Conservation (phyloP, 2,113 vertebrate species). For the Entelurus aequoreus region DNA sequence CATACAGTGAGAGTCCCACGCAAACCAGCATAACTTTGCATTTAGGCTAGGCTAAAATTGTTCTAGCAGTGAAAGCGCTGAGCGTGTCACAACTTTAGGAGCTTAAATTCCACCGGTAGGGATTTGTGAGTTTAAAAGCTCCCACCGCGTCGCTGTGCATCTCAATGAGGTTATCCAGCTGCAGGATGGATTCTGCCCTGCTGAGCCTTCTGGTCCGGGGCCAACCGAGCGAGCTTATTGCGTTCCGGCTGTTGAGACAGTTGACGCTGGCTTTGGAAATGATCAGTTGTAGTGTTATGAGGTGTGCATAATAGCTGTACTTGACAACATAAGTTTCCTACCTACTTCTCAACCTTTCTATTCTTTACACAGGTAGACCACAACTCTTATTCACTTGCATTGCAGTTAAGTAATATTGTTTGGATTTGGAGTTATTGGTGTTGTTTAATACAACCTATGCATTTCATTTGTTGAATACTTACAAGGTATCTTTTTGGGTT, state of each 20-base stretch:
- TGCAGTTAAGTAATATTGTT: neutral
- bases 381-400: neutral
- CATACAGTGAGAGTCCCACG: slow-evolving; percentile 11
- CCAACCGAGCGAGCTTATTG: slow-evolving; percentile 51
- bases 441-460: neutral
- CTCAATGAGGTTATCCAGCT: slow-evolving; percentile 58
- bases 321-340: slow-evolving; percentile 27
- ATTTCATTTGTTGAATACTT: too few relatives aligned
- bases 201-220: slow-evolving; percentile 52
- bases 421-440: neutral
- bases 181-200: slow-evolving; percentile 53
- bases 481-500: too few relatives aligned
- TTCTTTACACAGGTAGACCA: slow-evolving; percentile 4
- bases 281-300: slow-evolving; percentile 37
- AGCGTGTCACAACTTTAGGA: slow-evolving; percentile 50
- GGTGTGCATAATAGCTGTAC: slow-evolving; percentile 24
- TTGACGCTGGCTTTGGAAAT: slow-evolving; percentile 48
- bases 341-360: neutral
- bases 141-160: slow-evolving; percentile 47
- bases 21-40: slow-evolving; percentile 27
- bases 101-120: slow-evolving; percentile 54
- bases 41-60: slow-evolving; percentile 42
- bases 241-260: slow-evolving; percentile 46
- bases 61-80: slow-evolving; percentile 55
- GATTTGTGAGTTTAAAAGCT: slow-evolving; percentile 59